These are phyloP conservation scores for Trissolcus japonicus DNA, from an alignment of 2,888 invertebrate genomes.

Conservation along the genomic window DNA sequence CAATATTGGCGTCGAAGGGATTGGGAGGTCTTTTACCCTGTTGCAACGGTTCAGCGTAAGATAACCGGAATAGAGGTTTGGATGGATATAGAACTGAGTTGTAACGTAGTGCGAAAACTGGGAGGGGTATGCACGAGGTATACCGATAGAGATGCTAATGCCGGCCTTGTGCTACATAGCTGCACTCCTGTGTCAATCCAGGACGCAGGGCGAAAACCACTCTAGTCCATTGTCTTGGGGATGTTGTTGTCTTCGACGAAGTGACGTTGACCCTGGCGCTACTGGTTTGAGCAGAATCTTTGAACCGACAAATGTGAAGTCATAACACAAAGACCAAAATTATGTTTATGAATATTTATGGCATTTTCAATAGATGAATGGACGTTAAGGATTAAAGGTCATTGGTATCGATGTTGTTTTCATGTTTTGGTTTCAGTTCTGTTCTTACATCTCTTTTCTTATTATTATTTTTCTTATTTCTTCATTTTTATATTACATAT, in stretches of 20 bases:
- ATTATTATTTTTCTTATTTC: too few relatives aligned
- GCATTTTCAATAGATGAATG: not conserved
- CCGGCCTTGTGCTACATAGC: conserved; percentile 76
- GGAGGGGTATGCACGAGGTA: conserved; percentile 61
- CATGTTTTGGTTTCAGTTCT: too few relatives aligned
- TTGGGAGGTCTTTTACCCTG: conserved; percentile 59
- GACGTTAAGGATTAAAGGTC: not conserved
- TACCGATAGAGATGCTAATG: conserved; percentile 77
- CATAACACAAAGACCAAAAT: conserved; percentile 21
- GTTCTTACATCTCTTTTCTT: too few relatives aligned
- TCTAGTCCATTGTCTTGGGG: conserved; percentile 18
- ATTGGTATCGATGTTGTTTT: too few relatives aligned
- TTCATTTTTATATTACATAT: too few relatives aligned
- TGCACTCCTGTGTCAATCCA: conserved; percentile 67
- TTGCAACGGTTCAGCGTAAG: conserved; percentile 61
- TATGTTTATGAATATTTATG: conserved; percentile 19
- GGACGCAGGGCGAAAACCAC: conserved; percentile 21
- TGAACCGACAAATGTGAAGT: conserved; percentile 23
- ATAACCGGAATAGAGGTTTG: conserved; percentile 73
- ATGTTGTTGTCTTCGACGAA: conserved; percentile 3
- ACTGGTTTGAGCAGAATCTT: not conserved
- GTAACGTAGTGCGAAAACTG: conserved; percentile 42
- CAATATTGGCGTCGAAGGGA: conserved; percentile 41
- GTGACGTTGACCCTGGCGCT: not conserved
- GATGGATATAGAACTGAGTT: conserved; percentile 70